Evolutionary conservation across 2,113 vertebrate genomes (phyloP), one percentile per base, ranked within the genome.

Genomic region (Aramus guarauna): DNA sequence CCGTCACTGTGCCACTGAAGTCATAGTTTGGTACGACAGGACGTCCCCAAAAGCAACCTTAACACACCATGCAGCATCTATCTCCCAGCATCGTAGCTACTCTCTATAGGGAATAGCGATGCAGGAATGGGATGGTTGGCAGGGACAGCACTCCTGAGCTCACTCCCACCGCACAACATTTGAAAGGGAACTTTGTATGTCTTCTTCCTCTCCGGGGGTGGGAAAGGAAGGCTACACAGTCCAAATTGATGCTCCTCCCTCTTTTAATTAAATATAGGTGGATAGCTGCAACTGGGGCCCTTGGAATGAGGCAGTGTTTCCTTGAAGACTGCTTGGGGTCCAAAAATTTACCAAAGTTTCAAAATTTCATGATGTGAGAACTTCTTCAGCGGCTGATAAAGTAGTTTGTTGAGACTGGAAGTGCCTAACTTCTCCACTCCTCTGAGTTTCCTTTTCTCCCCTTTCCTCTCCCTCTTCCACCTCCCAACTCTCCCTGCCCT

Each of bases 81-180:
- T 26, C 24, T 87, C 64, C 47, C 19, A 9, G 15, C 3, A 21
- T 5, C 41, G 16, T 2, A 30, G 32, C 22, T 67, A 18, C 7
- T n/a, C 15, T 36, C 5, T 7, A 19, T 0, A n/a, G 18, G 36
- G 27, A 75, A 55, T 1, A 47, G 19, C 0, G 1, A 13, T 11
- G 24, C 32, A 45, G 32, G 14, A 58, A 37, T 10, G 27, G 60
- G 26, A 9, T 7, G 18, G 24, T 7, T 50, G 66, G 26, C 1
- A 1, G 39, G 18, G 22, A 6, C 3, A 60, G 39, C 27, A 24
- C 36, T 77, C 36, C 62, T 53, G 39, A 92, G 36, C 47, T 56
- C 81, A 32, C 12, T 34, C 15, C 22, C 41, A 58, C 18, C 3
- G 2, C 36, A 21, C 27, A 45, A 1, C 1, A 11, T 56, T 60